Conservation (phyloP, 2,113 vertebrate genomes). For the Larimichthys crocea region DNA sequence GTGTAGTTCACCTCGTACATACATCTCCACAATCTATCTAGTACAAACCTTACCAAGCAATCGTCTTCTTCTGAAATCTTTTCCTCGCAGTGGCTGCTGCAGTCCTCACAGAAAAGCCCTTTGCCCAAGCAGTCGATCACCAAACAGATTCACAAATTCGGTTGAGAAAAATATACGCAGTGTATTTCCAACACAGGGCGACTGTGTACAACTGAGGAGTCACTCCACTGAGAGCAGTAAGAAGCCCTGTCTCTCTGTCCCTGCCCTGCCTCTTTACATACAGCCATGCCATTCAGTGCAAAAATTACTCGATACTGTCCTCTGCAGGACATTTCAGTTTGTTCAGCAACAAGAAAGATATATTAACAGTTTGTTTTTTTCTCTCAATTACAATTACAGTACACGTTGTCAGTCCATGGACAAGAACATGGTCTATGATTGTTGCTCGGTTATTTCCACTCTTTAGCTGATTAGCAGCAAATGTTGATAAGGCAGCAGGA, state of each 20-base stretch:
- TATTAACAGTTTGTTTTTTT: neutral
- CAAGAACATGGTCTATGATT: too few relatives aligned
- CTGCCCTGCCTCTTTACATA: slow-evolving; percentile 57
- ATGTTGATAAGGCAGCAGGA: too few relatives aligned
- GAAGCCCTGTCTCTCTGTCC: slow-evolving; percentile 19
- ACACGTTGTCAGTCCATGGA: too few relatives aligned
- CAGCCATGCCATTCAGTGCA: slow-evolving; percentile 25
- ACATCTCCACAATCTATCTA: neutral
- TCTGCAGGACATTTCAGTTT: slow-evolving; percentile 34
- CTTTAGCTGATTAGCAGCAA: neutral
- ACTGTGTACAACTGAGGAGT: slow-evolving; percentile 14
- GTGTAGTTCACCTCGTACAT: neutral
- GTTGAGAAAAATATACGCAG: neutral
- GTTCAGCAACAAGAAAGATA: neutral
- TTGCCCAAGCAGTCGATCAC: slow-evolving; percentile 3
- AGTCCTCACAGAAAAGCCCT: slow-evolving; percentile 39
- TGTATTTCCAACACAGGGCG: slow-evolving; percentile 21
- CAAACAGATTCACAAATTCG: slow-evolving; percentile 1
- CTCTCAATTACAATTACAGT: too few relatives aligned
- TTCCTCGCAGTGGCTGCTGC: slow-evolving; percentile 40
- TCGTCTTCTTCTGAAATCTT: slow-evolving; percentile 25
- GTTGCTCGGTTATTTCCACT: too few relatives aligned
- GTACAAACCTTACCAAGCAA: slow-evolving; percentile 34
- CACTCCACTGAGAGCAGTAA: slow-evolving; percentile 32
- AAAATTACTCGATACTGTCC: slow-evolving; percentile 6